Conservation (phyloP, 2,888 invertebrate genomes). For the Volucella inflata region DNA sequence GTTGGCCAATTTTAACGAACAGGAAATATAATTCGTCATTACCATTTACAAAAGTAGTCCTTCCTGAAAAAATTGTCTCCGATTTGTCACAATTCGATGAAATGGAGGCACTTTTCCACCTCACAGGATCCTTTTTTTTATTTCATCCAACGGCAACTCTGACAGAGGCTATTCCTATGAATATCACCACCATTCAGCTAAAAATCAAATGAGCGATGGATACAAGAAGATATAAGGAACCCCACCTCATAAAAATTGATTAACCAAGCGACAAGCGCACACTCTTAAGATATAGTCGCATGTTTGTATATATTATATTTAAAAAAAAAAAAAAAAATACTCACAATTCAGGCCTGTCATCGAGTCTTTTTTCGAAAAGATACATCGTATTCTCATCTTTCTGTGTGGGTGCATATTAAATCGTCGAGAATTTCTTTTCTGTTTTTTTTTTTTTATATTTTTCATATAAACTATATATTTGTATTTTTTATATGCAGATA, state of each 20-base stretch:
- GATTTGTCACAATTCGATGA: too few species aligned
- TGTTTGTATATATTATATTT: constrained; percentile 11
- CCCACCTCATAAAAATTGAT: constrained; percentile 76
- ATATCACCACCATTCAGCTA: constrained; percentile 53
- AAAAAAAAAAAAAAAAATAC: constrained; percentile 7
- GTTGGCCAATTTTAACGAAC: too few species aligned
- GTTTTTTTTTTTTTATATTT: constrained; percentile 36
- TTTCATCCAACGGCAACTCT: too few species aligned
- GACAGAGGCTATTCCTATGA: neutral
- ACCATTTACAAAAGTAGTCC: too few species aligned
- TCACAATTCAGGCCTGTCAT: constrained; percentile 63
- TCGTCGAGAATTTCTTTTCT: constrained; percentile 55
- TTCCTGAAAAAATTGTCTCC: too few species aligned
- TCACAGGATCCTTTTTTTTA: neutral
- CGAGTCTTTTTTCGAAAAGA: constrained; percentile 49
- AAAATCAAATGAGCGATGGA: constrained; percentile 72
- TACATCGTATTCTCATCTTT: constrained; percentile 67
- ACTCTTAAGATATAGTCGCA: constrained; percentile 60
- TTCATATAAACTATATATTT: constrained; percentile 59
- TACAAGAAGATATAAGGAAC: constrained; percentile 71
- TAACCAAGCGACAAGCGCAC: constrained; percentile 74
- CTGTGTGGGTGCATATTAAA: constrained; percentile 74
- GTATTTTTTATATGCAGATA: constrained; percentile 65
- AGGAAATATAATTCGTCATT: too few species aligned
- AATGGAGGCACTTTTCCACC: neutral